Evolutionary conservation across 2,797 vertebrate species (phyloP).

Genomic region (Argya squamiceps): DNA sequence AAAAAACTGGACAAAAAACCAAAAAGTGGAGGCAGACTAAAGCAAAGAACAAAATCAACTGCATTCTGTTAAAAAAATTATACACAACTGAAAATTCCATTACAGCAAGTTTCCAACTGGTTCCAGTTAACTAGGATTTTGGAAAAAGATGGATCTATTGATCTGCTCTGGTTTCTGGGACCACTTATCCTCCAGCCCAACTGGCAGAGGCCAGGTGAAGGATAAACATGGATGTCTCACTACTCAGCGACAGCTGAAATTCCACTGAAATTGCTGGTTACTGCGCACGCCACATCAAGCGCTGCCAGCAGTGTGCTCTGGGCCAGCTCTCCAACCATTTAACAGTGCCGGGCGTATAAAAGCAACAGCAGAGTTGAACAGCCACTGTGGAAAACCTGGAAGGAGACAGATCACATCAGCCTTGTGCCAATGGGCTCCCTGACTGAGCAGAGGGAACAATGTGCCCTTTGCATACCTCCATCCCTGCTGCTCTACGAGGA

Average conservation of each 20-base stretch:
- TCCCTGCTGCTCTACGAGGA: fast-evolving
- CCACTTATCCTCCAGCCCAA: constrained; percentile 38
- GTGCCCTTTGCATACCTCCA: fast-evolving
- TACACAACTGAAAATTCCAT: constrained; percentile 3
- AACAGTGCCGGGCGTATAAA: background rate
- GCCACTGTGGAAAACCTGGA: background rate
- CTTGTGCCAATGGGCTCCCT: background rate
- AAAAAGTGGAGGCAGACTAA: background rate
- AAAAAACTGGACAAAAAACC: background rate
- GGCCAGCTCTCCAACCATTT: background rate
- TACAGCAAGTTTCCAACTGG: constrained; percentile 47
- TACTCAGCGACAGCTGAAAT: background rate
- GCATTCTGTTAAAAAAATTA: constrained; percentile 5
- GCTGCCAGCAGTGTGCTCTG: background rate
- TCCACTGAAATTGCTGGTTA: constrained; percentile 4
- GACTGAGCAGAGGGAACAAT: fast-evolving
- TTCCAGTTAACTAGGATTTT: constrained; percentile 47
- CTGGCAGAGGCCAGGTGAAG: constrained; percentile 48
- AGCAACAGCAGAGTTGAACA: background rate
- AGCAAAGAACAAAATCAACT: background rate
- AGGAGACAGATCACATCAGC: background rate
- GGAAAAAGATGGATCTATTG: background rate
- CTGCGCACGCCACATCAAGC: fast-evolving
- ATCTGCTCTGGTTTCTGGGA: constrained; percentile 43
- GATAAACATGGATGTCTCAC: constrained; percentile 22